A percentile compares a stretch with the other conserved stretches of the same genome.
Evolutionary conservation across 35 echinoderm and acorn worm genomes (phyloP).

Genomic region (Ophioderma brevispina): DNA sequence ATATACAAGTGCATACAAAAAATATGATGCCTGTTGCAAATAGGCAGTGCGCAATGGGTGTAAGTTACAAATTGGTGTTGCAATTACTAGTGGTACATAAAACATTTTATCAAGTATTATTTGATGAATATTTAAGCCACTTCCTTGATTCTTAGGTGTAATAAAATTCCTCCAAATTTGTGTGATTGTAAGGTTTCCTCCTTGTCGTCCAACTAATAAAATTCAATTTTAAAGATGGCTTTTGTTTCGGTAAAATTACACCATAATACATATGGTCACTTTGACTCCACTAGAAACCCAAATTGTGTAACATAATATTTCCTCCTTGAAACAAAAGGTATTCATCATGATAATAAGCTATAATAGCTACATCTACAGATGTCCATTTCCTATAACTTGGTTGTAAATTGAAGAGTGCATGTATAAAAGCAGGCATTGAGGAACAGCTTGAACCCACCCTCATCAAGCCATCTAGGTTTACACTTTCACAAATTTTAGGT

Average conservation of each 20-base stretch:
- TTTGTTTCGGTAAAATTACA: not conserved
- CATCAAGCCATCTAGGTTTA: too few relatives aligned
- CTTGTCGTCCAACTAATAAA: not conserved
- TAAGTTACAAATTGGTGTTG: not conserved
- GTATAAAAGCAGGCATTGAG: too few relatives aligned
- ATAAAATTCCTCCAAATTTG: not conserved
- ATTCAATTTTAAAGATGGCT: not conserved
- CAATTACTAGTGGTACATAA: not conserved
- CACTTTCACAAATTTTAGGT: too few relatives aligned
- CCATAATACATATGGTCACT: not conserved
- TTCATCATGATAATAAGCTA: not conserved
- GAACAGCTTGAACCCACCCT: too few relatives aligned
- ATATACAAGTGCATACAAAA: conserved; percentile 1
- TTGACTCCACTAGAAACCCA: not conserved
- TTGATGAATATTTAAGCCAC: not conserved
- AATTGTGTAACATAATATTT: not conserved
- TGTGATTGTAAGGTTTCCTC: not conserved
- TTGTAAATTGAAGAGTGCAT: too few relatives aligned
- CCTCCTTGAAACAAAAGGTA: not conserved
- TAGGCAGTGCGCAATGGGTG: not conserved
- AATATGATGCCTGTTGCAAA: not conserved
- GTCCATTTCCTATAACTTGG: too few relatives aligned
- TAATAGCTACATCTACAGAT: too few relatives aligned
- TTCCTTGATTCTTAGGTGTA: not conserved
- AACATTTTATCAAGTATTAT: not conserved